Base-by-base conservation (phyloP, 2,113 vertebrate species). In the Apus apus region DNA sequence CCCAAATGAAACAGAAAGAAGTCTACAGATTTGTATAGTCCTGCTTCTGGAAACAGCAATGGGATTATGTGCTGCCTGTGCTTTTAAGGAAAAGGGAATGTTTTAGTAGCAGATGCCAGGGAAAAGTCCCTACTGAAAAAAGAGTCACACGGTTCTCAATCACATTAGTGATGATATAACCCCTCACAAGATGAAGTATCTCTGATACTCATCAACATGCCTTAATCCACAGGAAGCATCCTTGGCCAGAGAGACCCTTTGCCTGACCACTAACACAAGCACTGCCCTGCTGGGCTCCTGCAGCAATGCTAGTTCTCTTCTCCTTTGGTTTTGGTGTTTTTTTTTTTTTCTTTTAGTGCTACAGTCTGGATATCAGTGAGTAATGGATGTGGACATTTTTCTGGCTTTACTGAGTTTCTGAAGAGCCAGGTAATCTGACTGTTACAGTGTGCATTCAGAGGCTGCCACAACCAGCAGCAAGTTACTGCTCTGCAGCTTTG, bases 181-280 rank as follows among this genome's bases (percentile, higher is more conserved):
- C 22, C 38, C 45, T 58, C 60, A 27, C 61, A 48, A n/a, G 16
- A 9, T 2, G 13, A 53, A 18, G 15, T 7, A 21, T 7, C 45
- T 46, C 26, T 16, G 25, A 46, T 15, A 9, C 2, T 20, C n/a
- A 21, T 7, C 62, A 18, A 14, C 30, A 9, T 0, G 1, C 1
- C 0, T 3, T n/a, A 54, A 20, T 8, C 34, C 34, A 4, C 8
- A 13, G 27, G 25, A 72, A 71, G 27, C 3, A 1, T 15, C 54
- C 36, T 36, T 10, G 46, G 46, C 22, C 30, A 29, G 36, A 29
- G 25, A 20, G 29, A 6, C 29, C 11, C n/a, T 40, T 17, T 40
- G 21, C 6, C 11, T 58, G 17, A 38, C 16, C 9, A 5, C 19
- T 9, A 14, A 11, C 2, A 9, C 11, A 36, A 40, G 29, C 43